Conservation (phyloP, 2,888 invertebrate genomes). For the Chloroclysta siterata region DNA sequence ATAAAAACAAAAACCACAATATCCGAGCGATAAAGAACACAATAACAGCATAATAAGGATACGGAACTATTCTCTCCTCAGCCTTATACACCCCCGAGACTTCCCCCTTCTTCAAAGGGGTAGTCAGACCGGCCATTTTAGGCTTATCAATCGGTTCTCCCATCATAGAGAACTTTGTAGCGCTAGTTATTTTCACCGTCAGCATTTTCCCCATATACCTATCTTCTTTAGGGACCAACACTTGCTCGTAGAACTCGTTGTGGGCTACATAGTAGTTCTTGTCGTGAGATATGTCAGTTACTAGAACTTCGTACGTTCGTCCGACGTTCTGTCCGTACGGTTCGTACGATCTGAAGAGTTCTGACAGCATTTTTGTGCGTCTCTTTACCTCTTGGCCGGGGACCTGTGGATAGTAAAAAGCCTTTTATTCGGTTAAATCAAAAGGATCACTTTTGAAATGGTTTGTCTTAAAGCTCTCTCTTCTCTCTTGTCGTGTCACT, state of each 20-base stretch:
- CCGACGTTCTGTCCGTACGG: conserved; percentile 91
- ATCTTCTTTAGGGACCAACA: conserved; percentile 91
- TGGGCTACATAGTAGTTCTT: conserved; percentile 96
- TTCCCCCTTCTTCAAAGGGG: conserved; percentile 82
- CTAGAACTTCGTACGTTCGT: conserved; percentile 90
- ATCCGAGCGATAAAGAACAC: conserved; percentile 73
- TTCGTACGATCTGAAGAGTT: conserved; percentile 95
- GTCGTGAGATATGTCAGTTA: conserved; percentile 97
- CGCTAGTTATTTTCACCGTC: conserved; percentile 88
- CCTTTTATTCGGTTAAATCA: too few relatives aligned
- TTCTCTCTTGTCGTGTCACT: too few relatives aligned
- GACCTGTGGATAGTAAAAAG: conserved; percentile 83
- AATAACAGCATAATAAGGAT: conserved; percentile 66
- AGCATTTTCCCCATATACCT: conserved; percentile 93
- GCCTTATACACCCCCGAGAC: conserved; percentile 76
- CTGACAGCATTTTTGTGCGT: conserved; percentile 94
- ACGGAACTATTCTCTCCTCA: conserved; percentile 54
- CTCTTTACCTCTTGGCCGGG: conserved; percentile 95
- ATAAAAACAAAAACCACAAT: conserved; percentile 68
- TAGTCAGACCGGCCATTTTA: conserved; percentile 79
- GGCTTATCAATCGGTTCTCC: conserved; percentile 87
- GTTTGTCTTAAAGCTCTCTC: too few relatives aligned
- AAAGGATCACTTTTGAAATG: too few relatives aligned
- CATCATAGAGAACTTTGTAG: conserved; percentile 91
- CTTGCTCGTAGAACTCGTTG: conserved; percentile 96